Evolutionary conservation across 64 coral and sea anemone genomes (phyloP), one percentile per base, ranked within the genome.

Genomic region (Porites australiensis): DNA sequence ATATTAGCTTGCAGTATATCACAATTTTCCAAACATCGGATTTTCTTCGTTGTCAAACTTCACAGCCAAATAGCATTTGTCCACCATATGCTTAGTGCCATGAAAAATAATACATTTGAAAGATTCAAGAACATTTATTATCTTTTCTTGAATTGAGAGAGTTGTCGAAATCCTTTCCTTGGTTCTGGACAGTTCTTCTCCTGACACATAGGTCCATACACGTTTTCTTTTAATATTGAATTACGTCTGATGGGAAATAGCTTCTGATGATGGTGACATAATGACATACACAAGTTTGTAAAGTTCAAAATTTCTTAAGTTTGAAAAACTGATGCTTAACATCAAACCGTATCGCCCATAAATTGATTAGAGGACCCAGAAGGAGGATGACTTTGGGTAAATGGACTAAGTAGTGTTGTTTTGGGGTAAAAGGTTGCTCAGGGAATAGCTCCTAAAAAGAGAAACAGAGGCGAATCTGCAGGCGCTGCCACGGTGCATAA

Each of bases 391-490:
- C 48, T 87, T 64, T 75, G 23, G 91, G 91, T 57, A 93, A 87
- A 58, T 93, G 91, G 19, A 87, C 82, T 44, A 93, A 75, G 71
- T 93, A 93, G 46, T 93, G 91, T 50, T 82, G 64, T 69, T 93
- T 93, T 2, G 91, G 91, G 19, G 83, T 93, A 27, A 93, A 82
- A 6, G 58, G 60, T 14, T 82, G 58, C 5, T 66, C 79, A 19
- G 53, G 53, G 11, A 55, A 55, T 11, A 55, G 53, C 53, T 55
- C 53, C 53, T 11, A 11, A 11, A 55, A 55, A 2, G 2, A 37
- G 27, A 37, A 37, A 37, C 27, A 37, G 27, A 37, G 27, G 27
- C 27, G 27, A 37, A 37, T 37, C 27, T 37, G 27, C 27, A 37
- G 27, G 27, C 27, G 27, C 27, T 37, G 27, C 0, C 27, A 37